Percentiles rank a stretch among this genome's conserved stretches.
These are phyloP conservation scores for Falco punctatus DNA, from an alignment of 2,113 vertebrate species.

Conservation along the genomic window DNA sequence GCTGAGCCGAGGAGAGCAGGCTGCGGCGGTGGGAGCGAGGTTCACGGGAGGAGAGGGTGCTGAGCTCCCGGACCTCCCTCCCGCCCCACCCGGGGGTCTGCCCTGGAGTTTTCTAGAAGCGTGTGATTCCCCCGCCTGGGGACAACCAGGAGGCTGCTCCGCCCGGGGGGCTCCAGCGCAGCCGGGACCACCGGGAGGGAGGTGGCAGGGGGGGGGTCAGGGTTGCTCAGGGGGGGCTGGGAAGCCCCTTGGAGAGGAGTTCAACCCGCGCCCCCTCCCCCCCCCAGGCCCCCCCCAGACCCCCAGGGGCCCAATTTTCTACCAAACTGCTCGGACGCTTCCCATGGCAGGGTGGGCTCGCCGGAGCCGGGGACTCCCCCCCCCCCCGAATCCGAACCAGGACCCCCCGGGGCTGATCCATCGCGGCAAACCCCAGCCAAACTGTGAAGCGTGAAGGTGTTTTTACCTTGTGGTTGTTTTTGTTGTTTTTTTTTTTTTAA, in stretches of 20 bases:
- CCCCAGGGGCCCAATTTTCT: not conserved
- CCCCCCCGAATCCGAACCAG: too few relatives aligned
- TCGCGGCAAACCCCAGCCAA: not conserved
- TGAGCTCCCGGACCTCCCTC: not conserved
- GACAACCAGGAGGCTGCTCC: not conserved
- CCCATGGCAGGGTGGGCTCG: not conserved
- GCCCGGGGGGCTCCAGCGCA: not conserved
- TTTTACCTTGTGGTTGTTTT: not conserved
- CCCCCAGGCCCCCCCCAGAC: not conserved
- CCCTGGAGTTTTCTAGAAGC: not conserved
- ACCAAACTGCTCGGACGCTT: not conserved
- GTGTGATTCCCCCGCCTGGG: accelerated
- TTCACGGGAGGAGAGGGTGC: not conserved
- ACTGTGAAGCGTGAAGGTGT: not conserved
- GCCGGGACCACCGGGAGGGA: not conserved
- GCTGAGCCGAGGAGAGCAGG: not conserved
- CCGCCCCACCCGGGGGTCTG: not conserved
- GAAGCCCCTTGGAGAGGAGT: too few relatives aligned
- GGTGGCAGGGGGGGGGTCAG: not conserved
- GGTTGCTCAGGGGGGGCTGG: not conserved
- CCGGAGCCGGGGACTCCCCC: not conserved
- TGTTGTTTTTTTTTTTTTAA: not conserved
- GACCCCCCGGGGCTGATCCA: too few relatives aligned
- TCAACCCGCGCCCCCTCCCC: too few relatives aligned
- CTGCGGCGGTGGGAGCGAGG: not conserved